Base-by-base conservation (phyloP, 1,140 invertebrate species). In the Trichoplusia ni region DNA sequence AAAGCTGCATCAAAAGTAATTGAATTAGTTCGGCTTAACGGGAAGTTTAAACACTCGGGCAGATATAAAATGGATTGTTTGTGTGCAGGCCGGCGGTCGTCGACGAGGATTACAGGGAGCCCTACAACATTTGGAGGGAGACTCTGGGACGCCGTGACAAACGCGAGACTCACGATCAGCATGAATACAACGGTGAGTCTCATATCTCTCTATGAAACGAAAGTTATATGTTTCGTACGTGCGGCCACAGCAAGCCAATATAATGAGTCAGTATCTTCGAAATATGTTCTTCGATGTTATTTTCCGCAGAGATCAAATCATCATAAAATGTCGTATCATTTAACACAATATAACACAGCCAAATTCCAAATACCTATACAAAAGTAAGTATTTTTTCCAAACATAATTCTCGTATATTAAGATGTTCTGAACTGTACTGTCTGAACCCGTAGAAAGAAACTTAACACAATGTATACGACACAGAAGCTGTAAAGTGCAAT, bases 41-140 rank as follows among this genome's bases (percentile, higher is more conserved):
- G 21, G 2, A 44, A 29, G 19, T 33, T 46, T 27, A 42, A 35
- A 21, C 16, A 59, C 13, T 31, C 9, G 38, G n/a, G 44, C 38
- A 21, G 19, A 25, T 31, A 44, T 29, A 38, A 46, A 31, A 40
- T 53, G 19, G 13, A 13, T 60, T 23, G 11, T 78, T 61, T 73
- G 27, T 68, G 29, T 49, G 47, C 65, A 89, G 86, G 33, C 86
- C 86, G 2, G 84, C 86, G 2, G 77, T 89, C 9, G 85, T 89
- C 4, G 86, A 89, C 46, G 86, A 89, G 46, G 84, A 88, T 64
- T 88, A 89, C 44, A 67, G 86, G 9, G 86, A 89, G 53, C 86
- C 86, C 7, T 89, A 88, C 75, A 89, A 89, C 60, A 89, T 89
- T 42, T 89, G 86, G 86, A 64, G 85, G 35, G 86, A 89, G 63